Evolutionary conservation across 2,797 vertebrate genomes (phyloP), one percentile per base, ranked within the genome.

Genomic region (Gymnothorax reevesii): DNA sequence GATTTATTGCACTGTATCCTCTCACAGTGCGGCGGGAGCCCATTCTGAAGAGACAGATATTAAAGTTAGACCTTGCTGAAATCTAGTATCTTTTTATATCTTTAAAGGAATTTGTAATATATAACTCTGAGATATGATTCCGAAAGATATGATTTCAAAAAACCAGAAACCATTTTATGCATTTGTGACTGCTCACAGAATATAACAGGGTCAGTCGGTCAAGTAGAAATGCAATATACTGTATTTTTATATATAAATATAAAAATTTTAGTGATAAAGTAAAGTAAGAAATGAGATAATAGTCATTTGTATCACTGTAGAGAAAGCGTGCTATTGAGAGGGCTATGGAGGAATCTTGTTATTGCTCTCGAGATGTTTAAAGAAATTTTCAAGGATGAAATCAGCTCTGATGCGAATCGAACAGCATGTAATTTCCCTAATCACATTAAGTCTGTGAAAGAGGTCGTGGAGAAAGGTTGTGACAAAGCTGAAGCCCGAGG

Each of bases 361-460:
- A 55, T 55, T 0, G 3, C 77, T 80, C 7, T 54, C 54, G 54
- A 54, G 17, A 80, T 55, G 77, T 54, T 79, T 0, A 52, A 0
- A 0, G 12, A 42, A 79, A 79, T 79, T 79, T 79, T 3, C 75
- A 33, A 42, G 71, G 71, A 75, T 75, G 25, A 79, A 54, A 80
- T 80, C 17, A 9, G 20, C 54, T 80, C 52, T 54, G 77, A 55
- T 52, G 22, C 55, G 49, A 80, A 6, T 80, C 77, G 7, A 66
- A 80, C 77, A 22, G 52, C 7, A 64, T 13, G 52, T 82, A 62
- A 57, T 57, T 82, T 27, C n/a, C 80, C 66, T 86, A 54, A n/a
- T 27, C 66, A 9, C 22, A 82, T 82, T 86, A 80, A 64, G 52
- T 22, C 77, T 82, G 64, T 27, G 54, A 82, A 27, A 79, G 60